phyloP scores from a whole-genome alignment of 2,797 vertebrate species.

The Crotalus adamanteus region DNA sequence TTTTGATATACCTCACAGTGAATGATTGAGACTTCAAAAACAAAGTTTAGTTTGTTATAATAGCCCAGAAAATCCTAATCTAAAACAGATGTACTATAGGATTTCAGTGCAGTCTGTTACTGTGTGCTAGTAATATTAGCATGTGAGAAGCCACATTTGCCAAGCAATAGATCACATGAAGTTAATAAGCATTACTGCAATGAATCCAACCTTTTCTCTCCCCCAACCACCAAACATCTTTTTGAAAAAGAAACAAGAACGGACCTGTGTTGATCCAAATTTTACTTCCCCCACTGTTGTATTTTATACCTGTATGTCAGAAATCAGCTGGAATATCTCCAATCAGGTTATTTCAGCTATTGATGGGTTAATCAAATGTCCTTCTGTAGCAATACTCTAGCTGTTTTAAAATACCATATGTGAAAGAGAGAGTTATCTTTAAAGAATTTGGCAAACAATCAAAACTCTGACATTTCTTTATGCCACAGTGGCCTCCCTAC shows the following conservation, averaged over 20 bases:
- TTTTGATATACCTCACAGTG: not conserved
- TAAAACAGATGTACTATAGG: not conserved
- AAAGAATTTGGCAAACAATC: not conserved
- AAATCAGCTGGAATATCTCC: not conserved
- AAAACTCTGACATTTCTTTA: not conserved
- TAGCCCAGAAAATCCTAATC: not conserved
- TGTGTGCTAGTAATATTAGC: not conserved
- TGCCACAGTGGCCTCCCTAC: not conserved
- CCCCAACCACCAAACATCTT: not conserved
- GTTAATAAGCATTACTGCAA: not conserved
- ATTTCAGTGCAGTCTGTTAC: not conserved
- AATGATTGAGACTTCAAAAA: not conserved
- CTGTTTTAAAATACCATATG: not conserved
- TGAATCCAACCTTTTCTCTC: not conserved
- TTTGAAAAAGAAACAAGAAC: not conserved
- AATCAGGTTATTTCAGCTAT: not conserved
- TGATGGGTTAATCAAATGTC: not conserved
- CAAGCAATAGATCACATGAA: not conserved
- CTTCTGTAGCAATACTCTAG: not conserved
- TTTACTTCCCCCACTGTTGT: not conserved
- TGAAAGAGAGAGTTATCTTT: not conserved
- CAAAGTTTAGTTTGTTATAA: not conserved
- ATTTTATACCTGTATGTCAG: not conserved
- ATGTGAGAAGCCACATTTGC: not conserved
- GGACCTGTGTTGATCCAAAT: not conserved